phyloP scores from a whole-genome alignment of 2,797 vertebrate species.

The Okamejei kenojei region DNA sequence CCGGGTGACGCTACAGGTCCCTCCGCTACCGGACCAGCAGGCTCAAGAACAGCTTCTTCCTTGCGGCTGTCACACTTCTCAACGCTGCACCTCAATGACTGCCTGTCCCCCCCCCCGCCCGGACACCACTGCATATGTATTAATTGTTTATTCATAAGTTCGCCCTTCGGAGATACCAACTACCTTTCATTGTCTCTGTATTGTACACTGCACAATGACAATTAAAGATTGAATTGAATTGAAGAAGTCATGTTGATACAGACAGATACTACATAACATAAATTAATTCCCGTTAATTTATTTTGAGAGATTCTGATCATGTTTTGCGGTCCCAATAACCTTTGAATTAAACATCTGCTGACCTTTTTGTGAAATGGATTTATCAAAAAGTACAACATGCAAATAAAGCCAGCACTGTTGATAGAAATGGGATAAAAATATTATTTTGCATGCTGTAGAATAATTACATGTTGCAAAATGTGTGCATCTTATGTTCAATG shows the following conservation, averaged over 20 bases:
- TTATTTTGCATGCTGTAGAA: not conserved
- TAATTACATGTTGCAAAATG: not conserved
- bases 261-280: not conserved
- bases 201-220: no score
- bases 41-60: no score
- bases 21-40: no score
- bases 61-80: no score
- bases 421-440: not conserved
- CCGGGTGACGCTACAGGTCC: no score
- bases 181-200: no score
- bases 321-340: not conserved
- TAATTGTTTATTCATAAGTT: no score
- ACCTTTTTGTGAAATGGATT: not conserved
- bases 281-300: not conserved
- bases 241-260: not conserved
- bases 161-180: no score
- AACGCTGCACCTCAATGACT: no score
- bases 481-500: not conserved
- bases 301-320: not conserved
- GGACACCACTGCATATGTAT: no score
- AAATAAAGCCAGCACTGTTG: not conserved
- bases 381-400: not conserved
- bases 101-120: no score
- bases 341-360: not conserved
- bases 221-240: no score